These are phyloP conservation scores for Dicentrarchus labrax DNA, from an alignment of 2,113 vertebrate species.

Conservation along the genomic window DNA sequence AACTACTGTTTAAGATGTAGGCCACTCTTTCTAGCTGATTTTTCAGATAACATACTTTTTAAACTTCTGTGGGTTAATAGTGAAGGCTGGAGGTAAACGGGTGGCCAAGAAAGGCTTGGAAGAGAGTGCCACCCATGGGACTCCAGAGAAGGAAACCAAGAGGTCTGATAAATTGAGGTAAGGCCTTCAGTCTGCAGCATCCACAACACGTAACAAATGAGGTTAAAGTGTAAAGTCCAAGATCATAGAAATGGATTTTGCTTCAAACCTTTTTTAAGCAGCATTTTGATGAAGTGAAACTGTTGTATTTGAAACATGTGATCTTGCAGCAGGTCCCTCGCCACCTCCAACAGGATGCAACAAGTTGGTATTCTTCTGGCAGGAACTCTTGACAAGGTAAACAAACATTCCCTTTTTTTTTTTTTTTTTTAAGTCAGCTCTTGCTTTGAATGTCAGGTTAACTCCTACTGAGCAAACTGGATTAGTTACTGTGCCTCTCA, in stretches of 20 bases:
- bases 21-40: neutral
- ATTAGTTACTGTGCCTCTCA: neutral
- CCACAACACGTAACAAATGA: neutral
- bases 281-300: neutral
- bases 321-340: conserved; percentile 78
- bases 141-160: conserved; percentile 85
- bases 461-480: neutral
- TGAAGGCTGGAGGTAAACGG: conserved; percentile 92
- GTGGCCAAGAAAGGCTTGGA: conserved; percentile 88
- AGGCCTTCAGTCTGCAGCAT: neutral
- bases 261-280: neutral
- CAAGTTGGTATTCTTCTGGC: conserved; percentile 83
- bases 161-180: conserved; percentile 89
- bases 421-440: neutral
- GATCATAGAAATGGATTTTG: neutral
- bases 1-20: neutral
- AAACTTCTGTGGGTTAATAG: conserved; percentile 70
- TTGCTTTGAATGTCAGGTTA: neutral
- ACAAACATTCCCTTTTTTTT: neutral
- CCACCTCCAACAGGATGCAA: conserved; percentile 85
- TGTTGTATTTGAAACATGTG: conserved; percentile 8
- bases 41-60: neutral
- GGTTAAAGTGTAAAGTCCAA: neutral
- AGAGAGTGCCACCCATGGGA: conserved; percentile 78
- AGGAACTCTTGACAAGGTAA: conserved; percentile 91